Conservation (phyloP, 2,888 invertebrate genomes). For the Entomobrya proxima region DNA sequence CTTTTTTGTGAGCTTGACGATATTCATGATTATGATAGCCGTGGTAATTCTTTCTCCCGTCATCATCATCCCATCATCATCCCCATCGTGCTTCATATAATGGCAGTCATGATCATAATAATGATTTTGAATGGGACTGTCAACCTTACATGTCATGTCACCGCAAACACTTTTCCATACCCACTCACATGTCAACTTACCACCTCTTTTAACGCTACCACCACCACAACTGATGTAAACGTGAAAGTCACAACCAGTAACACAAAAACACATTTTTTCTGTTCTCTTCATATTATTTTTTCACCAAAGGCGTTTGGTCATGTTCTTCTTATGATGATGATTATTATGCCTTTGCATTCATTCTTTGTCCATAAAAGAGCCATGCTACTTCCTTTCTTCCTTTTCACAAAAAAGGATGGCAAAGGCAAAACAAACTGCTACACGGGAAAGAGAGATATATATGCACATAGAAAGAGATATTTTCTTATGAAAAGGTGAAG, state of each 20-base stretch:
- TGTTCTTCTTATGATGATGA: not conserved
- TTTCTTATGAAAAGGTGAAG: too few relatives aligned
- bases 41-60: not conserved
- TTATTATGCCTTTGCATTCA: not conserved
- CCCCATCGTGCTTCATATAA: constrained; percentile 11
- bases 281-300: not conserved
- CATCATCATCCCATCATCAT: not conserved
- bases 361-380: too few relatives aligned
- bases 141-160: constrained; percentile 54
- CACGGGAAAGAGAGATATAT: too few relatives aligned
- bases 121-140: constrained; percentile 59
- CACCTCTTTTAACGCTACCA: not conserved
- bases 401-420: constrained; percentile 13
- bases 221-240: not conserved
- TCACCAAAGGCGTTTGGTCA: not conserved
- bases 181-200: not conserved
- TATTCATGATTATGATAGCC: not conserved
- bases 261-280: too few relatives aligned
- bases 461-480: too few relatives aligned
- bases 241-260: too few relatives aligned
- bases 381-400: too few relatives aligned
- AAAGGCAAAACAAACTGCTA: not conserved
- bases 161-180: not conserved
- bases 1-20: too few relatives aligned
- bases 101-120: constrained; percentile 50